Evolutionary conservation across 2,888 invertebrate genomes (phyloP), one percentile per base, ranked within the genome.

Genomic region (Notodonta ziczac): DNA sequence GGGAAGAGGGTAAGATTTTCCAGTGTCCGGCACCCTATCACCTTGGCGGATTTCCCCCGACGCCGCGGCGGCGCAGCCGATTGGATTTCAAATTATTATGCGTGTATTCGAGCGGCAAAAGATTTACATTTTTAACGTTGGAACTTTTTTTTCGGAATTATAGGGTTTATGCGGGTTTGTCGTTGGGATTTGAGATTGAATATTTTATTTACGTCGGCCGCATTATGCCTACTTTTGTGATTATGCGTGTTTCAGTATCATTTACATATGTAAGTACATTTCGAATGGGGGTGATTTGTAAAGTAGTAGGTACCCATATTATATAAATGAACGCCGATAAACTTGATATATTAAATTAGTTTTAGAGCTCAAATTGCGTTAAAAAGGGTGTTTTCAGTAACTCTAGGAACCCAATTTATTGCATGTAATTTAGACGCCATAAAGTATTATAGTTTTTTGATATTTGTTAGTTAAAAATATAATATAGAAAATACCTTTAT

Each of bases 1-100:
- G 83, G 84, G 75, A 80, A 81, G 85, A 82, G 85, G 86, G 86
- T 78, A 86, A 89, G 89, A 92, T 93, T 92, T 93, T 90, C 91
- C 87, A 90, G 81, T 91, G 91, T 89, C 91, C 93, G 84, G 86
- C 76, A 84, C 82, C 86, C 87, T 89, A 88, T 90, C 89, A 91
- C 92, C 91, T 91, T 84, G 73, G 73, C 83, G 88, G 87, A 91
- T 90, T 91, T 90, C 91, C 92, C 91, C 71, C 74, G 90, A 76
- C 86, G 81, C 81, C 74, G 70, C 74, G 73, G 72, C 81, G 77
- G 81, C 82, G 81, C 79, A 75, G 77, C 79, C 87, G 88, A 91
- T 91, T 90, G 88, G 87, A 88, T 91, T 90, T 87, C 84, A 83
- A 89, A 91, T 91, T 86, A 91, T 89, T 87, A 90, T 90, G 88